A percentile compares a stretch with the other conserved stretches of the same genome.
phyloP scores from a whole-genome alignment of 2,797 vertebrate species.

The Aselliscus stoliczkanus region DNA sequence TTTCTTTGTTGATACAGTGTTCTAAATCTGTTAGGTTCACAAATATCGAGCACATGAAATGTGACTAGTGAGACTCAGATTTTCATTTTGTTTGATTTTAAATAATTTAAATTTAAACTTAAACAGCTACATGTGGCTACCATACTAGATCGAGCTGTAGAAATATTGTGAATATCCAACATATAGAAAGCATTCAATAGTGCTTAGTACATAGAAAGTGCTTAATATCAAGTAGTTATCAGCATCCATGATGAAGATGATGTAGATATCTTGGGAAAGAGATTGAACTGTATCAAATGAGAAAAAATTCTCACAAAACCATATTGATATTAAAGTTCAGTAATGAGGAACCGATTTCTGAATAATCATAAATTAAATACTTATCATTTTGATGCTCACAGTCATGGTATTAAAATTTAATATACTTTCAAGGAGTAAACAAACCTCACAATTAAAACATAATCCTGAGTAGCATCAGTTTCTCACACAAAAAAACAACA shows the following conservation, averaged over 20 bases:
- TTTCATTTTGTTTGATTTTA: not conserved
- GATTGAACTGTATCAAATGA: not conserved
- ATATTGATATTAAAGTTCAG: not conserved
- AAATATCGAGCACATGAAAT: not conserved
- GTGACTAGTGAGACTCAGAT: not conserved
- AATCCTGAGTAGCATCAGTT: not conserved
- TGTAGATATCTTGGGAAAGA: not conserved
- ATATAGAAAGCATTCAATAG: not conserved
- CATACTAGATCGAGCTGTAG: not conserved
- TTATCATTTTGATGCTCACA: not conserved
- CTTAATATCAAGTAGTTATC: not conserved
- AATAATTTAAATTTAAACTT: not conserved
- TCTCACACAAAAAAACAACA: not conserved
- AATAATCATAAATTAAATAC: not conserved
- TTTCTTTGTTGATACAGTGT: not conserved
- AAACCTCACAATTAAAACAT: not conserved
- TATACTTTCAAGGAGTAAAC: not conserved
- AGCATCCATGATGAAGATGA: not conserved
- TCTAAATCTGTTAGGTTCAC: not conserved
- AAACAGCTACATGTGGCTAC: not conserved
- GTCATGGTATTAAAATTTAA: not conserved
- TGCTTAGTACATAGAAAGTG: not conserved
- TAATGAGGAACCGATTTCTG: not conserved
- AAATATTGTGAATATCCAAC: not conserved
- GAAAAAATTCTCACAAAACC: not conserved